Conservation (phyloP, 2,113 vertebrate species). For the Syngnathus scovelli region DNA sequence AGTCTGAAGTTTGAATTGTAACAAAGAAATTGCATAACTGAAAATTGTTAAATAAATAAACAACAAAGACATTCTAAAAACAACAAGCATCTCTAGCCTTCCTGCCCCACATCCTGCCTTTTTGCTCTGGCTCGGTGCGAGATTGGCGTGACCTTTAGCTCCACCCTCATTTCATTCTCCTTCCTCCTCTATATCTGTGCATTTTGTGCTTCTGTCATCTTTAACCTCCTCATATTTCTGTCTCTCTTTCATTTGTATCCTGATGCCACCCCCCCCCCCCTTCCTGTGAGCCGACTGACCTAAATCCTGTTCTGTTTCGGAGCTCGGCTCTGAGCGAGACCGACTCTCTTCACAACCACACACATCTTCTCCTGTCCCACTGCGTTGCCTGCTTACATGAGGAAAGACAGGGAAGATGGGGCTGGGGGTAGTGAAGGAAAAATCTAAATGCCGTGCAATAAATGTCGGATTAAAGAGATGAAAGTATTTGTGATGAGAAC, state of each 20-base stretch:
- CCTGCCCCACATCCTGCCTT: conserved; percentile 16
- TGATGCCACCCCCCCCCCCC: conserved; percentile 45
- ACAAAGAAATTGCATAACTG: not conserved
- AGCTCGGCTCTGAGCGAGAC: conserved; percentile 53
- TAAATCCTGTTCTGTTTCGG: conserved; percentile 62
- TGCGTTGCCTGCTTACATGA: conserved; percentile 40
- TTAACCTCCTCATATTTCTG: conserved; percentile 44
- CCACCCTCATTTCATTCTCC: conserved; percentile 11
- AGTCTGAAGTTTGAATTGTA: not conserved
- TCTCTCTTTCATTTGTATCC: conserved; percentile 45
- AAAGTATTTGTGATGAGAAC: not conserved
- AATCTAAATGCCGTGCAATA: conserved; percentile 11
- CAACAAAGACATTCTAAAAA: not conserved
- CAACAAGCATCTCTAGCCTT: conserved; percentile 12
- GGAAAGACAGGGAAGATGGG: conserved; percentile 24
- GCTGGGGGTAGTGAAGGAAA: conserved; percentile 10
- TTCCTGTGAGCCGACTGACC: conserved; percentile 64
- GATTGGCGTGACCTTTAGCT: conserved; percentile 21
- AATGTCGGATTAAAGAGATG: not conserved
- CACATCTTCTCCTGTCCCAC: conserved; percentile 50
- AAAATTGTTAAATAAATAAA: not conserved
- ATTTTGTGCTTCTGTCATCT: conserved; percentile 28
- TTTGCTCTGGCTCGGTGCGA: conserved; percentile 4
- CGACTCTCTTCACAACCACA: conserved; percentile 46
- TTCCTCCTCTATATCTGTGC: conserved; percentile 24